Evolutionary conservation across 2,888 invertebrate species (phyloP), one percentile per base, ranked within the genome.

Genomic region (Caenorhabditis doughertyi): DNA sequence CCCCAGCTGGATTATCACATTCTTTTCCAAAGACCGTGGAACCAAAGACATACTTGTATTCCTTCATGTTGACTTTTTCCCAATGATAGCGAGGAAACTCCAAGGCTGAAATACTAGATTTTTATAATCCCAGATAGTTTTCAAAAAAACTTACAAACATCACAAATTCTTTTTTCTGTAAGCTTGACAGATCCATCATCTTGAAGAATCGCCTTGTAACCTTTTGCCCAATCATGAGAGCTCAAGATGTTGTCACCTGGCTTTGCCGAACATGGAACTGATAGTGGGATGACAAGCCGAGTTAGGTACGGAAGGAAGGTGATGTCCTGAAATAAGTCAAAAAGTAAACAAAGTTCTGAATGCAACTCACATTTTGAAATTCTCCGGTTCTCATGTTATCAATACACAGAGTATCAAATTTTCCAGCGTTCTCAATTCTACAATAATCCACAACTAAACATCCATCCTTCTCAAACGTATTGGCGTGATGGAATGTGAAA

Each of bases 71-170:
- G 90, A 93, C 93, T 27, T 90, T 91, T 16, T 95, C 95, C 88
- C 95, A 96, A 92, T 96, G 94, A 87, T 97, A 95, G 84, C 96
- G 94, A 0, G 97, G 97, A 0, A 96, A 96, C 92, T 97, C 97
- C 70, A 92, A 89, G 49, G 92, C 92, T 92, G 83, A 67, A 85
- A 72, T 32, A 32, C 27, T 67, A 39, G 21, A 29, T 2, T 42
- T 35, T 13, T 49, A 35, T 0, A 11, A n/a, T 27, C 16, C 13
- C n/a, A 29, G 39, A 39, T 29, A 42, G 21, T n/a, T 42, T 3
- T 13, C 16, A 35, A 7, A 2, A 35, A 21, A 5, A 77, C 73
- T 73, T 23, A 84, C 84, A 79, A 55, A 44, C 23, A 13, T 74
- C 67, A 27, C 81, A 84, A 16, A 70, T 11, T 18, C 76, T 18